Percentiles rank a stretch among this genome's conserved stretches.
Evolutionary conservation across 2,888 invertebrate genomes (phyloP).

Genomic region (Drosophila subsilvestris): DNA sequence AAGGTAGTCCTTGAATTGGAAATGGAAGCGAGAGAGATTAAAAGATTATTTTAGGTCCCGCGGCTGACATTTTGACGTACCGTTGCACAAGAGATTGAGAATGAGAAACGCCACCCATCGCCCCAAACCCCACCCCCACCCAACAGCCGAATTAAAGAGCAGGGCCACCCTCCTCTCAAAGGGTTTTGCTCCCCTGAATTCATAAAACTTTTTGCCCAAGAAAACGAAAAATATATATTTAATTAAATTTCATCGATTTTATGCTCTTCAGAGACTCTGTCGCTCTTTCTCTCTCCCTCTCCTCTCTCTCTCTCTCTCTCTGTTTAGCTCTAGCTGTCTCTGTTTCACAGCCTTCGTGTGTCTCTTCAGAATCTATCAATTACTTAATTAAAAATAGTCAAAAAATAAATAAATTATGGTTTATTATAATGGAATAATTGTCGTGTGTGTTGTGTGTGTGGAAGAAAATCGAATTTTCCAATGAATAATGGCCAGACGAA

Average conservation of each 20-base stretch:
- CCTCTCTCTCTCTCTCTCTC: slow-evolving; percentile 9
- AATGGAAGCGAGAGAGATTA: slow-evolving; percentile 8
- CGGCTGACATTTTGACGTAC: slow-evolving; percentile 64
- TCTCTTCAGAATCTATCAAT: slow-evolving; percentile 64
- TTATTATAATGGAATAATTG: slow-evolving; percentile 43
- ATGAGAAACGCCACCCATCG: not conserved
- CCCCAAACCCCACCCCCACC: too few species aligned
- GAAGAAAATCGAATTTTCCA: slow-evolving; percentile 21
- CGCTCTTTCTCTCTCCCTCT: not conserved
- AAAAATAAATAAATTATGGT: slow-evolving; percentile 51
- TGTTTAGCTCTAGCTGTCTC: slow-evolving; percentile 3
- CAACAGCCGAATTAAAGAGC: not conserved
- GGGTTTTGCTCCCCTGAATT: slow-evolving; percentile 31
- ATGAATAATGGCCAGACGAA: slow-evolving; percentile 22
- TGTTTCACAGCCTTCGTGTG: not conserved
- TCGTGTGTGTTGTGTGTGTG: slow-evolving; percentile 5
- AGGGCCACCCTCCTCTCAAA: not conserved
- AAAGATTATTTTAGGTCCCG: slow-evolving; percentile 26
- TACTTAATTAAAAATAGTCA: slow-evolving; percentile 68
- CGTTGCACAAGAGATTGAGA: slow-evolving; percentile 14
- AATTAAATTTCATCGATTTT: slow-evolving; percentile 74
- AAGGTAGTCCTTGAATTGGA: not conserved
- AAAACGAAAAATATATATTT: slow-evolving; percentile 59
- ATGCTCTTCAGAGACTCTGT: not conserved
- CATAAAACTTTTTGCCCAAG: slow-evolving; percentile 56